A percentile compares a stretch with the other conserved stretches of the same genome.
phyloP scores from a whole-genome alignment of 2,888 invertebrate species.

The Ptychoptera contaminata region DNA sequence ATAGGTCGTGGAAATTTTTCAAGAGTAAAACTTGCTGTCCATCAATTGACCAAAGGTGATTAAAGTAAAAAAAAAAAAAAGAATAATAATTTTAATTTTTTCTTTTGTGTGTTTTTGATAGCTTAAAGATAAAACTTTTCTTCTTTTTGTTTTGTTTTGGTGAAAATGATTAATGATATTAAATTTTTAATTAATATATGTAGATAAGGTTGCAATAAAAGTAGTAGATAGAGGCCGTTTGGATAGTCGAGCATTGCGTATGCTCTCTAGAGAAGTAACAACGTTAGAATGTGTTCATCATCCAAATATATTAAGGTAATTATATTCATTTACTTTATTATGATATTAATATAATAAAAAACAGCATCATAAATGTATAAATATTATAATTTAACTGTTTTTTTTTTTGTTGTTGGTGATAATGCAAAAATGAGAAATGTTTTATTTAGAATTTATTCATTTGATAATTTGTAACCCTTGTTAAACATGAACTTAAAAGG shows the following conservation, averaged over 20 bases:
- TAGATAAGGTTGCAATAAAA: constrained; percentile 61
- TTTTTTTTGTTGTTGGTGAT: too few relatives aligned
- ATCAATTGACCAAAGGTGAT: constrained; percentile 53
- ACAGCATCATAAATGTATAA: too few relatives aligned
- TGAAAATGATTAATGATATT: too few relatives aligned
- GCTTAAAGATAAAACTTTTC: too few relatives aligned
- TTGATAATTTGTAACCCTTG: too few relatives aligned
- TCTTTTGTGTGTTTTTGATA: background rate
- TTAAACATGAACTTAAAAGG: too few relatives aligned
- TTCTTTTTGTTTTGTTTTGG: too few relatives aligned
- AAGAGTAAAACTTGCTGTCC: constrained; percentile 58
- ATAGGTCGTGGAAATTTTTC: constrained; percentile 66
- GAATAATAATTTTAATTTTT: background rate
- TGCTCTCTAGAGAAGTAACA: constrained; percentile 49
- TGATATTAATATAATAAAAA: too few relatives aligned
- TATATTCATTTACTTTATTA: background rate
- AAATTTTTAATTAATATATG: constrained; percentile 11
- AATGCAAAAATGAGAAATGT: too few relatives aligned
- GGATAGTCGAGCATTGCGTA: constrained; percentile 50
- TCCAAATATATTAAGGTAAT: constrained; percentile 49
- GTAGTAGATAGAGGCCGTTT: constrained; percentile 55
- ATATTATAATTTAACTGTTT: too few relatives aligned
- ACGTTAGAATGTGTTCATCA: constrained; percentile 56
- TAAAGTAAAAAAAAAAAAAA: background rate
- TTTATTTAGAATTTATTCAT: too few relatives aligned